Base-by-base conservation (phyloP, 2,888 invertebrate species). In the Lycia hirtaria region DNA sequence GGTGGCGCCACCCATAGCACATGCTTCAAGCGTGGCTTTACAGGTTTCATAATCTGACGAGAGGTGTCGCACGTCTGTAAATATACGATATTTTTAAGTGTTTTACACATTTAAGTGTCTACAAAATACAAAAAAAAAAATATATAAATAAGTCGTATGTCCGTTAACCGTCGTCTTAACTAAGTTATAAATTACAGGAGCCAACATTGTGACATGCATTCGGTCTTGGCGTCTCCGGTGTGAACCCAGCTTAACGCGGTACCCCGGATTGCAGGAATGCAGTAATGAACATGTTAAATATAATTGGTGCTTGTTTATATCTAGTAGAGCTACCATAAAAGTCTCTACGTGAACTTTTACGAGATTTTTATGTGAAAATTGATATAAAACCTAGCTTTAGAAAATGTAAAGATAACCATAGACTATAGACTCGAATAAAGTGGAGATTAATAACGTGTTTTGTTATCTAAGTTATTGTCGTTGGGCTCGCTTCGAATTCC, bases 281-380 rank as follows among this genome's bases (percentile, higher is more conserved):
- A 24, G 58, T 62, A 65, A 54, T 56, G 59, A 61, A 67, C 62
- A 64, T 62, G 58, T 64, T 82, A 83, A n/a, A 77, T 78, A 78
- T 82, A 79, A 86, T 82, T 81, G 76, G 74, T 64, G 67, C 48
- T 68, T 68, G 72, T 75, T 78, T 76, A 80, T 82, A 80, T 75
- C 67, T 68, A 73, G 69, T 71, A 68, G 68, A 61, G 78, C 73
- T 74, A 73, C 76, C 67, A 78, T 76, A 78, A 76, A 75, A 72
- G 65, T 28, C 61, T 50, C 54, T 60, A 66, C 69, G 67, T 58
- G 57, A 62, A 53, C 60, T 68, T 80, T 79, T 78, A 81, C 57
- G 67, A 65, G 22, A 52, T 15, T 48, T 59, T 62, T 63, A 58
- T 58, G 52, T 60, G 66, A 65, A 58, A 48, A 35, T 43, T 58